Evolutionary conservation across 2,113 vertebrate genomes (phyloP).

Genomic region (Tapirus terrestris): DNA sequence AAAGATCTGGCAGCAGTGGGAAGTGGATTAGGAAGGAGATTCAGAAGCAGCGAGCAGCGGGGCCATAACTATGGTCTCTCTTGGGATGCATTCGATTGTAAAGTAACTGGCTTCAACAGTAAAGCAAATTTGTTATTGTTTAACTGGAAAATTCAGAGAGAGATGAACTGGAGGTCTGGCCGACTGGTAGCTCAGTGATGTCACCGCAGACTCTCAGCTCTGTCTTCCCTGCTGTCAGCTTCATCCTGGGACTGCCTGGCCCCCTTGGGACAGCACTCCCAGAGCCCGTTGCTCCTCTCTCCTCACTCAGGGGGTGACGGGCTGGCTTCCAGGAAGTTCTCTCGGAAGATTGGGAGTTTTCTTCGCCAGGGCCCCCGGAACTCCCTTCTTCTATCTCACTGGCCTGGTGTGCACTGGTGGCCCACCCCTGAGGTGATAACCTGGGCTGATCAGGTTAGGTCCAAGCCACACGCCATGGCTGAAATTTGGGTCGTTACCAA

Average conservation of each 20-base stretch:
- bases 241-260: not conserved
- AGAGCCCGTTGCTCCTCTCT: not conserved
- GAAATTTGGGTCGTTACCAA: not conserved
- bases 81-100: rapidly evolving
- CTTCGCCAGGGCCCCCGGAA: not conserved
- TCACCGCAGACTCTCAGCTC: not conserved
- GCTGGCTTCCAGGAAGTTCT: not conserved
- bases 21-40: too few relatives aligned
- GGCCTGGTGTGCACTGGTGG: not conserved
- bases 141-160: not conserved
- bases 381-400: not conserved
- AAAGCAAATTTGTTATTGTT: not conserved
- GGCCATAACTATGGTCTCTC: not conserved
- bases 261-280: rapidly evolving
- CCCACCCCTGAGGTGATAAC: not conserved
- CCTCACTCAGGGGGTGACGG: not conserved
- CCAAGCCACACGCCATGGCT: not conserved
- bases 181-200: not conserved
- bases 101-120: not conserved
- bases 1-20: not conserved
- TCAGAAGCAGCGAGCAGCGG: not conserved
- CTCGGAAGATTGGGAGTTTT: not conserved
- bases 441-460: not conserved
- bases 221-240: not conserved
- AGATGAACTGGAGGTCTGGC: not conserved